Evolutionary conservation across 2,888 invertebrate species (phyloP).

Genomic region (Tipula unca): DNA sequence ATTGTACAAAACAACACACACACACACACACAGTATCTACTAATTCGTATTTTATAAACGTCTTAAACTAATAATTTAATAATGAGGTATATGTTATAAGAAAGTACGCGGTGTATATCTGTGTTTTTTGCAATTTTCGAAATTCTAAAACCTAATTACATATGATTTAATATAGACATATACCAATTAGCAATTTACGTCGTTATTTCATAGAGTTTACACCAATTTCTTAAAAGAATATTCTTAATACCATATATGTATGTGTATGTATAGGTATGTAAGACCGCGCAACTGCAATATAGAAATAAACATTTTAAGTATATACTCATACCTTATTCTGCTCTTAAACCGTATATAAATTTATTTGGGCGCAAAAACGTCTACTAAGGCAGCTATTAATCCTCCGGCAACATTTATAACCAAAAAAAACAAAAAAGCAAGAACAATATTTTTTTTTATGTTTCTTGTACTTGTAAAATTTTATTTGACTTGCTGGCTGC

Average conservation of each 20-base stretch:
- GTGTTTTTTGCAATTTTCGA: background rate
- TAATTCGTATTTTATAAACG: background rate
- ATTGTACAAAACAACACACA: background rate
- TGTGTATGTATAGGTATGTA: too few species aligned
- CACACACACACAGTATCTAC: too few species aligned
- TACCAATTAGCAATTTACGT: background rate
- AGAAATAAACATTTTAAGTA: background rate
- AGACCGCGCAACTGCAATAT: background rate
- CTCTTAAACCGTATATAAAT: background rate
- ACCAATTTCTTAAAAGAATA: background rate
- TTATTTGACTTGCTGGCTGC: background rate
- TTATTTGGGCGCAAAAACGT: slow-evolving; percentile 17
- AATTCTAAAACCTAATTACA: background rate
- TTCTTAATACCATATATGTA: background rate
- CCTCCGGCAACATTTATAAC: slow-evolving; percentile 3
- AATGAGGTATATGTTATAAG: background rate
- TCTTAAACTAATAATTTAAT: background rate
- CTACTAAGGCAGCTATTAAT: slow-evolving; percentile 18
- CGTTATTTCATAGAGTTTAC: background rate
- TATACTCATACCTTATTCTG: background rate
- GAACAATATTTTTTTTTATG: background rate
- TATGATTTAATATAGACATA: background rate
- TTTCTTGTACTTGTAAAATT: slow-evolving; percentile 15
- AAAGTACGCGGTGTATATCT: background rate
- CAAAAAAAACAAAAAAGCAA: background rate